A percentile compares a stretch with the other conserved stretches of the same genome.
Evolutionary conservation across 2,113 vertebrate genomes (phyloP).

Genomic region (Xenopus borealis): DNA sequence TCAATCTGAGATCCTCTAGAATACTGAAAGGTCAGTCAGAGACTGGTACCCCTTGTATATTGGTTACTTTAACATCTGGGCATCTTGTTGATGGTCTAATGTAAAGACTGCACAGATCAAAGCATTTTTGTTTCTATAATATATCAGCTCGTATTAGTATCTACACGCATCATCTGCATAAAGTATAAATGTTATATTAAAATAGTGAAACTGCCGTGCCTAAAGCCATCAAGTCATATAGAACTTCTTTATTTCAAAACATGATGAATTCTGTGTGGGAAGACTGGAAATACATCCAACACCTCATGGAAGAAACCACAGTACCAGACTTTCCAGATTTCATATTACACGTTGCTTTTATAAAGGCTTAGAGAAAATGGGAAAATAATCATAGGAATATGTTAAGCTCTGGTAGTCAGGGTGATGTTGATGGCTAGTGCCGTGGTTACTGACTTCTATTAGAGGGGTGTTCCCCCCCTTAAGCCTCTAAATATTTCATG

Average conservation of each 20-base stretch:
- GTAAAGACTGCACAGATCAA: no score
- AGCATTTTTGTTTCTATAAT: no score
- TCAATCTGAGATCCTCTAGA: no score
- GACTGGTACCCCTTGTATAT: no score
- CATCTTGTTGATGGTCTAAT: no score
- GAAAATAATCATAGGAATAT: conserved; percentile 3
- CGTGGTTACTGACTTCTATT: no score
- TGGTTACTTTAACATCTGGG: no score
- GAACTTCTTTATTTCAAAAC: conserved; percentile 11
- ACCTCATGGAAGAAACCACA: conserved; percentile 34
- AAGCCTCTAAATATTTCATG: no score
- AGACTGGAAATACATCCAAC: conserved; percentile 26
- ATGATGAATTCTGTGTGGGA: conserved; percentile 7
- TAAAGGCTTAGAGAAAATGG: conserved; percentile 11
- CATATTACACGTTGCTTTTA: conserved; percentile 7
- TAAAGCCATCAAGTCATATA: conserved; percentile 12
- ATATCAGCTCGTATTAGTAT: no score
- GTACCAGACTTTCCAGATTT: conserved; percentile 5
- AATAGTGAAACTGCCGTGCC: conserved; percentile 7
- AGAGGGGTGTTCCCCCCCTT: no score
- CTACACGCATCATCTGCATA: conserved; percentile 1
- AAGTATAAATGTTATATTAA: conserved; percentile 13
- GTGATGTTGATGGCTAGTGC: neutral
- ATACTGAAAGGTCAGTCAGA: no score
- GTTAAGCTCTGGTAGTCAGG: neutral